Evolutionary conservation across 2,888 invertebrate genomes (phyloP).

Genomic region (Lasioglossum malachurum): DNA sequence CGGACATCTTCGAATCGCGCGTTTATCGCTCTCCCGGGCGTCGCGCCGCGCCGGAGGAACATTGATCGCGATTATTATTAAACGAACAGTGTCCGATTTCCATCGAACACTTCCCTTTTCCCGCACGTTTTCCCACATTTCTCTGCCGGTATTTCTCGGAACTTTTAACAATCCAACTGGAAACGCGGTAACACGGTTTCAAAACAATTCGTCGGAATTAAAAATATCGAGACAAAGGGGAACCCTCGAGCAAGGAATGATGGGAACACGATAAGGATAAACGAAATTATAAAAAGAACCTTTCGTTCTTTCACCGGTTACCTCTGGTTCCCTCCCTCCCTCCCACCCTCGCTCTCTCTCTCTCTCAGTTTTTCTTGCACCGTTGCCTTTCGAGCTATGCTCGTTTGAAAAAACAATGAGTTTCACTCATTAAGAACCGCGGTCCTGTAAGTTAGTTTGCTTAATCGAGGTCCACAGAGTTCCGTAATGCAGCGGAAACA

Average conservation of each 20-base stretch:
- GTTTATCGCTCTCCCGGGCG: not conserved
- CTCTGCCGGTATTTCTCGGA: not conserved
- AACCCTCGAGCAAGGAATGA: conserved; percentile 28
- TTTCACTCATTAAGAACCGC: conserved; percentile 25
- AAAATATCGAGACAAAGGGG: conserved; percentile 62
- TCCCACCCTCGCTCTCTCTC: too few relatives aligned
- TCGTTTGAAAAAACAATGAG: conserved; percentile 27
- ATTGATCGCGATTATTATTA: conserved; percentile 46
- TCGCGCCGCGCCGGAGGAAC: not conserved
- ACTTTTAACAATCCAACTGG: conserved; percentile 68
- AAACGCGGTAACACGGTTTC: conserved; percentile 79
- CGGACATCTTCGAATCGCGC: conserved; percentile 21
- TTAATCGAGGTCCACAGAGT: conserved; percentile 30
- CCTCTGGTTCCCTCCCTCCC: not conserved
- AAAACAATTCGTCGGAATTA: conserved; percentile 77
- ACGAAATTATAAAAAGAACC: conserved; percentile 62
- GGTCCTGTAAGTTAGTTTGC: conserved; percentile 15
- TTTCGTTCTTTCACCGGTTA: conserved; percentile 3
- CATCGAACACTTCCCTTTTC: not conserved
- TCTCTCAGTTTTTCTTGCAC: not conserved
- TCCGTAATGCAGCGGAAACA: not conserved
- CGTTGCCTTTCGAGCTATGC: not conserved
- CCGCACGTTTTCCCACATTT: not conserved
- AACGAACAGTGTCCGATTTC: conserved; percentile 16
- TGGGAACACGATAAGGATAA: conserved; percentile 41